phyloP scores from a whole-genome alignment of 2,888 invertebrate species.

The Hyppa rectilinea region DNA sequence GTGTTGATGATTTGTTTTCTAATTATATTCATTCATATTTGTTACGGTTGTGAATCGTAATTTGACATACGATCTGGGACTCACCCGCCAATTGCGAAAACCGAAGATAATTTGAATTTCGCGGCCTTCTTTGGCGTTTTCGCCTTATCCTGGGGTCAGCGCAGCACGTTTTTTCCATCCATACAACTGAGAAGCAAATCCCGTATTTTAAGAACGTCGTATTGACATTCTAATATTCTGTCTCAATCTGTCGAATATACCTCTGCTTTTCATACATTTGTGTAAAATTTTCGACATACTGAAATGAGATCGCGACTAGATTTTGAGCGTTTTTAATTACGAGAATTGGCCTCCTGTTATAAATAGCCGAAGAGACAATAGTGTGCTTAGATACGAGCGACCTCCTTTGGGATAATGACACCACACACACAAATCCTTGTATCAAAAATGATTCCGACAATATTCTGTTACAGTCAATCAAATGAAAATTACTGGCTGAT shows the following conservation, averaged over 20 bases:
- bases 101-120: background rate
- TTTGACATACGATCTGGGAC: background rate
- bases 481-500: background rate
- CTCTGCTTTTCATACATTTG: no score
- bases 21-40: background rate
- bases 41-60: background rate
- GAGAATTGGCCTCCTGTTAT: no score
- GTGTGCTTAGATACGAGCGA: background rate
- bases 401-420: background rate
- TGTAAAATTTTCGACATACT: no score
- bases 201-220: no score
- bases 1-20: no score
- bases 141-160: background rate
- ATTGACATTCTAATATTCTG: no score
- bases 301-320: no score
- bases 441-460: background rate
- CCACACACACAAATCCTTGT: background rate
- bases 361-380: no score
- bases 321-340: no score
- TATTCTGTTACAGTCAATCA: background rate
- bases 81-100: background rate
- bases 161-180: background rate
- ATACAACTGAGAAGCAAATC: no score
- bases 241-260: no score
- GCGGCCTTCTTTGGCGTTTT: no score